Evolutionary conservation across 2,888 invertebrate species (phyloP).

Genomic region (Meiosimyza platycephala): DNA sequence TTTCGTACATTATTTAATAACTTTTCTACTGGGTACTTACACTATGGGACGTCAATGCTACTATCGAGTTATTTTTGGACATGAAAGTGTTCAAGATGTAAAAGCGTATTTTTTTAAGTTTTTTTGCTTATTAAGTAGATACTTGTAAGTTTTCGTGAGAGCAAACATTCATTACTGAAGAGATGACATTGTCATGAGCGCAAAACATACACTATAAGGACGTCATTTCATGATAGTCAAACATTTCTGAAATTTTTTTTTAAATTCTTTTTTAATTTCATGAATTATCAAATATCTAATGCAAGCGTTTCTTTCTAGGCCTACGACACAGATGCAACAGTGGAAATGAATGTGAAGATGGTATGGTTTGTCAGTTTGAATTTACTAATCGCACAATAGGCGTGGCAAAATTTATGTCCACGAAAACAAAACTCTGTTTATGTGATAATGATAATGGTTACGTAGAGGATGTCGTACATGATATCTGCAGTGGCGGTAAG

Average conservation of each 20-base stretch:
- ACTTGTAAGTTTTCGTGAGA: no score
- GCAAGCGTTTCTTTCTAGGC: slow-evolving; percentile 48
- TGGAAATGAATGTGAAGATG: slow-evolving; percentile 74
- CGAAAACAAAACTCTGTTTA: slow-evolving; percentile 71
- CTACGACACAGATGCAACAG: slow-evolving; percentile 72
- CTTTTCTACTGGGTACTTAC: no score
- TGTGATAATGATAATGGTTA: slow-evolving; percentile 74
- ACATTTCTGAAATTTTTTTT: background rate
- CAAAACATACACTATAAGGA: no score
- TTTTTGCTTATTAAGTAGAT: no score
- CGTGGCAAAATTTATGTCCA: slow-evolving; percentile 64
- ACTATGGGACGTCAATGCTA: no score
- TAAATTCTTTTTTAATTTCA: background rate
- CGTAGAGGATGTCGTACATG: slow-evolving; percentile 71
- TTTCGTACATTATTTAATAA: no score
- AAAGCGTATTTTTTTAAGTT: no score
- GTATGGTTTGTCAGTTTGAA: slow-evolving; percentile 72
- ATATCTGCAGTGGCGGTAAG: slow-evolving; percentile 72
- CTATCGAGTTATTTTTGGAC: no score
- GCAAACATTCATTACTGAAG: no score
- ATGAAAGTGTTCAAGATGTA: no score
- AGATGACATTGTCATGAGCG: no score
- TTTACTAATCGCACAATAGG: slow-evolving; percentile 69
- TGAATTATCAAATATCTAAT: no score
- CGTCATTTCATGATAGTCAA: background rate